Evolutionary conservation across 92 coral and sea anemone genomes (phyloP), one percentile per base, ranked within the genome.

Genomic region (Porites cylindrica): DNA sequence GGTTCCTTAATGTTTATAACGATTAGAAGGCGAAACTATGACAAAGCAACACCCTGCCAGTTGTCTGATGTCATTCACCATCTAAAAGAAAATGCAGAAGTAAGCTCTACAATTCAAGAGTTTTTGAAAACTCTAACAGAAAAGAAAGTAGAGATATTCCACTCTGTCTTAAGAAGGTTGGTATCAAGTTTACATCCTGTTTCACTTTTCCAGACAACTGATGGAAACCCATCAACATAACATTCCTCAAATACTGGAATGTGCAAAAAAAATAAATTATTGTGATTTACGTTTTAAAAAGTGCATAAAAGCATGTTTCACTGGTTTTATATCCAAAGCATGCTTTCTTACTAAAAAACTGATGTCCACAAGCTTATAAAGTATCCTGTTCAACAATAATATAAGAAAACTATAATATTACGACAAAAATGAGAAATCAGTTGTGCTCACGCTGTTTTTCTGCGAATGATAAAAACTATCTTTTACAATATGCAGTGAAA

Each of bases 141-240:
- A 26, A 26, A 26, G 29, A 10, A 91, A 66, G 92, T 88, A 8
- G 92, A 91, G 68, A 78, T 91, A 7, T 91, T 91, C 10, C 92
- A 88, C 81, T 92, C 92, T 84, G 77, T 84, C 26, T 75, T 92
- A 63, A 83, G 88, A 79, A 85, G 90, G 87, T 86, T 75, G 17
- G 64, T 29, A 5, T 0, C 74, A 59, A 50, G 9, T 20, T 18
- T 7, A 23, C 16, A 18, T 13, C 16, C 7, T 61, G 6, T 14
- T 62, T 62, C 20, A 18, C 66, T 14, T 14, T 62, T 4, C 13
- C 7, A 10, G 6, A 10, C 66, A 14, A 62, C 16, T 62, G 7
- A 13, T 58, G 13, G 12, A 10, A 58, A 58, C 5, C 17, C 17
- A 58, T 58, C 17, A 10, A 10, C 63, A 58, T 10, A 10, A 16